Percentiles rank a stretch among this genome's conserved stretches.
Evolutionary conservation across 2,888 invertebrate genomes (phyloP).

Genomic region (Plusia festucae): DNA sequence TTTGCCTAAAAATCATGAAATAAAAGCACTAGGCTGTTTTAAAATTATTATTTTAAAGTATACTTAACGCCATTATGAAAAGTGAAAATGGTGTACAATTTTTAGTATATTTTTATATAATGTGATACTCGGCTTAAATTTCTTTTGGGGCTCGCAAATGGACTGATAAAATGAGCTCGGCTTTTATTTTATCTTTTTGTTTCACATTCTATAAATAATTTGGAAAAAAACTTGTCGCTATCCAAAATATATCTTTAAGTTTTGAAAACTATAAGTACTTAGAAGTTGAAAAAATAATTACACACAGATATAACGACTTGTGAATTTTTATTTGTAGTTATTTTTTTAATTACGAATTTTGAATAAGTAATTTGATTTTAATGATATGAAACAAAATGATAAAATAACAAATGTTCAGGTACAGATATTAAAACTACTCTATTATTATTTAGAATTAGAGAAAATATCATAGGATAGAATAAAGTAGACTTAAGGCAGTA

Average conservation of each 20-base stretch:
- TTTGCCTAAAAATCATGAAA: not conserved
- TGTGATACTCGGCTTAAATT: slow-evolving; percentile 61
- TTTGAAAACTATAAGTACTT: not conserved
- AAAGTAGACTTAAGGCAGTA: slow-evolving; percentile 52
- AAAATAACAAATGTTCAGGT: slow-evolving; percentile 31
- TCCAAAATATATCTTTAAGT: not conserved
- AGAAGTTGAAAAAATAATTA: too few relatives aligned
- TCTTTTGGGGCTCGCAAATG: slow-evolving; percentile 44
- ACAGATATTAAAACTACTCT: slow-evolving; percentile 56
- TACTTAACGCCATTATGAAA: slow-evolving; percentile 18
- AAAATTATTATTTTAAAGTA: slow-evolving; percentile 13
- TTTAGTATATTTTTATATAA: slow-evolving; percentile 51
- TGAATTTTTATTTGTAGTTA: too few relatives aligned
- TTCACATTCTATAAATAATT: not conserved
- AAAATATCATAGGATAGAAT: slow-evolving; percentile 62
- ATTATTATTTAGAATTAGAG: slow-evolving; percentile 52
- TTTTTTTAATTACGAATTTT: too few relatives aligned
- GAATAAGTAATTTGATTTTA: too few relatives aligned
- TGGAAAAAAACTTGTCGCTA: not conserved
- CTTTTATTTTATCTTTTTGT: slow-evolving; percentile 37
- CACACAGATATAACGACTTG: too few relatives aligned
- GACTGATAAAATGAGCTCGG: slow-evolving; percentile 54
- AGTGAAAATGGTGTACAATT: slow-evolving; percentile 41
- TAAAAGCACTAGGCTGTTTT: slow-evolving; percentile 45
- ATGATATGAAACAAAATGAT: slow-evolving; percentile 29